Conservation (phyloP, 2,888 invertebrate genomes). For the Laothoe populi region DNA sequence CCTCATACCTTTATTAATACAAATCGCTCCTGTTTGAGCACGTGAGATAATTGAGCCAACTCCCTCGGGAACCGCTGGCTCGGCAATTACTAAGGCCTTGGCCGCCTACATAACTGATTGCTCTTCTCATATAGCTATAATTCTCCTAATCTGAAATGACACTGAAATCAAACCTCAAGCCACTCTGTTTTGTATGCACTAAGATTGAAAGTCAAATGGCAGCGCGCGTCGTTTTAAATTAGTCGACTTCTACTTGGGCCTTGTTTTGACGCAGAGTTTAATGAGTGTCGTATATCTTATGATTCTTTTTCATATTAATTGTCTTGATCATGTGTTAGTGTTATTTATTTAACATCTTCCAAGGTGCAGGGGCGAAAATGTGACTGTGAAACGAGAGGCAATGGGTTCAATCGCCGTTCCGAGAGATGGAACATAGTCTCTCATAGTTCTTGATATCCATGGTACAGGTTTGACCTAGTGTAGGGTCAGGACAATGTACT, state of each 20-base stretch:
- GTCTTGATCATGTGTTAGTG: background rate
- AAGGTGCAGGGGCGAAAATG: too few species aligned
- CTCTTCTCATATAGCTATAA: background rate
- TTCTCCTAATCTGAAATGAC: background rate
- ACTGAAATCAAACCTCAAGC: background rate
- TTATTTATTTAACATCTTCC: background rate
- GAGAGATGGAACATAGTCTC: too few species aligned
- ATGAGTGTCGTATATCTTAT: conserved; percentile 7
- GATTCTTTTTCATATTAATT: background rate
- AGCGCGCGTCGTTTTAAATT: background rate
- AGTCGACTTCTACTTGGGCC: background rate
- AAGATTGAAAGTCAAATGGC: background rate
- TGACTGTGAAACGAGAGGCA: too few species aligned
- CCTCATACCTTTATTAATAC: background rate
- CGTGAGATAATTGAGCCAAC: conserved; percentile 30
- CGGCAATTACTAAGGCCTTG: conserved; percentile 39
- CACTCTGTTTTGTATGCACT: background rate
- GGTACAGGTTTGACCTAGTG: too few species aligned
- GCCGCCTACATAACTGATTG: conserved; percentile 24
- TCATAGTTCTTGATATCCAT: too few species aligned
- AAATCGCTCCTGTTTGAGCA: conserved; percentile 3
- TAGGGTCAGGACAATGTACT: too few species aligned
- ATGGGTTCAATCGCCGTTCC: too few species aligned
- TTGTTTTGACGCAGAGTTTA: background rate
- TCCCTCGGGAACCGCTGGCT: conserved; percentile 32